A percentile compares a stretch with the other conserved stretches of the same genome.
Conservation (phyloP, 2,797 vertebrate genomes). For the Myiothlypis coronata region DNA sequence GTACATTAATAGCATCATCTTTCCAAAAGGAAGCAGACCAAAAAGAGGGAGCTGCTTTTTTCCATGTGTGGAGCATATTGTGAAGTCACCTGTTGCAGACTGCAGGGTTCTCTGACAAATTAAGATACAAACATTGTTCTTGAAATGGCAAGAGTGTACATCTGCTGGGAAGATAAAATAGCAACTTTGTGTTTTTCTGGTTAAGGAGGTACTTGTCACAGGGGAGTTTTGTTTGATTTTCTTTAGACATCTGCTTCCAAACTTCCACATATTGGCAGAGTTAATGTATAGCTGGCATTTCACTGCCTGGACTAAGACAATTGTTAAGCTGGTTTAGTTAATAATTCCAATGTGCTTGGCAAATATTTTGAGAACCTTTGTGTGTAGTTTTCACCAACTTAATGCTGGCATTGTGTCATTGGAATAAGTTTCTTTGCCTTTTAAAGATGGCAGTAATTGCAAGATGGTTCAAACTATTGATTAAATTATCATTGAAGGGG, state of each 20-base stretch:
- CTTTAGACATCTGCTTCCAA: not conserved
- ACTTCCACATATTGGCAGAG: not conserved
- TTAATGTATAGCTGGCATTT: not conserved
- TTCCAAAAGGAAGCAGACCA: not conserved
- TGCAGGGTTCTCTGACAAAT: not conserved
- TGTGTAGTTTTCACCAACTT: not conserved
- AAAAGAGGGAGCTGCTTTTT: not conserved
- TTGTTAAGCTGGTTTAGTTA: not conserved
- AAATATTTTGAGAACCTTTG: not conserved
- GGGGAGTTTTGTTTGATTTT: not conserved
- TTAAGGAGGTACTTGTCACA: not conserved
- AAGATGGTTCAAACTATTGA: not conserved
- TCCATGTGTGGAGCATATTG: not conserved
- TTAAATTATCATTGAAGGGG: not conserved
- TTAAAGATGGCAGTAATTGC: not conserved
- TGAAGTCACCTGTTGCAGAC: slow-evolving; percentile 13
- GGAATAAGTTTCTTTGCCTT: not conserved
- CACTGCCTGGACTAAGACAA: not conserved
- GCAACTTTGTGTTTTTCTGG: not conserved
- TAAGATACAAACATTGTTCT: not conserved
- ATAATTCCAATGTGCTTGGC: not conserved
- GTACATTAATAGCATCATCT: not conserved
- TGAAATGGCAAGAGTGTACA: not conserved
- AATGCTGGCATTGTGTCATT: not conserved
- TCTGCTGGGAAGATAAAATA: not conserved